Base-by-base conservation (phyloP, 2,113 vertebrate species). In the Ictidomys tridecemlineatus region DNA sequence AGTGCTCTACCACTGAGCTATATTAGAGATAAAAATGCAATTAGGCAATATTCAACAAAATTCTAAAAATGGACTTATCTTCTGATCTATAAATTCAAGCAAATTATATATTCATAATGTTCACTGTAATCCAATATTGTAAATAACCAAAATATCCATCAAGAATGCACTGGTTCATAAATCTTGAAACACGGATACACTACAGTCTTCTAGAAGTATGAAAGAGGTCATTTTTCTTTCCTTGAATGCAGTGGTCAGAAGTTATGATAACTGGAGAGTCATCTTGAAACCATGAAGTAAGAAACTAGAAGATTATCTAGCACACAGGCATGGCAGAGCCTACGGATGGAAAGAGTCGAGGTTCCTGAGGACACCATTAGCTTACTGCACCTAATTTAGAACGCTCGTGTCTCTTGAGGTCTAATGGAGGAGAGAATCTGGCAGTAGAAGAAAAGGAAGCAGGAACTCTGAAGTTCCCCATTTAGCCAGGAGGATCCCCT, bases 61-160 rank as follows among this genome's bases (percentile, higher is more conserved):
- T 4, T 72, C 28, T 28, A 84, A 77, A 84, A 77, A 79, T 34
- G 61, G 26, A 42, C 42, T 30, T 51, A 63, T 39, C 28, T 73
- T 61, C 73, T 70, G 56, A 90, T 24, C 72, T 63, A 69, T 17
- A 92, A 96, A 93, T 77, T 45, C 22, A 34, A 32, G 69, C 58
- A 80, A 80, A 32, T 85, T 39, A 91, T 28, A 53, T 26, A 87
- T 13, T 42, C 92, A 85, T 34, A 89, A 61, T 32, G 89, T 37
- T 53, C 16, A 63, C 2, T 8, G 65, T 28, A 70, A 83, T 17
- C 7, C 13, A n/a, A 17, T 63, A 72, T 5, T 65, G 26, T 34
- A 97, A 77, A 95, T 34, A 95, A 80, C 67, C 67, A 74, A 82
- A 92, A 74, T 11, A 86, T 32, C 74, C 51, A 77, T 11, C 14